Conservation (phyloP, 2,888 invertebrate genomes). For the Eupithecia abbreviata region DNA sequence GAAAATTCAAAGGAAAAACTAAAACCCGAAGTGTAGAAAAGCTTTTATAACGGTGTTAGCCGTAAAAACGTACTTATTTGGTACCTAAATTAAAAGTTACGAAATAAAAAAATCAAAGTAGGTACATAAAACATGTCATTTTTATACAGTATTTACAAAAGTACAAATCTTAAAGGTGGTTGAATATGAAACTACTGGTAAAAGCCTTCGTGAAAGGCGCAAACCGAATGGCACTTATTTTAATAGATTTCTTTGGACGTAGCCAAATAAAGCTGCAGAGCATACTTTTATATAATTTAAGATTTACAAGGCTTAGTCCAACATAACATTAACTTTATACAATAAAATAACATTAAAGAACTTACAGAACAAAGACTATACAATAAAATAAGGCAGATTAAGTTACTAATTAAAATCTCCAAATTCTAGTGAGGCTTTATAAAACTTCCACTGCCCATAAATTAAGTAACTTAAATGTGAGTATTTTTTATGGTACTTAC, state of each 20-base stretch:
- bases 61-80: background rate
- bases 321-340: conserved; percentile 40
- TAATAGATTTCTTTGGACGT: conserved; percentile 52
- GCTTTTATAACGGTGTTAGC: background rate
- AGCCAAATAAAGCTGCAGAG: conserved; percentile 51
- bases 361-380: background rate
- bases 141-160: conserved; percentile 45
- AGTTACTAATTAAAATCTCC: background rate
- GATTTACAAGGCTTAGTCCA: conserved; percentile 34
- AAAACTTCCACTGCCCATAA: background rate
- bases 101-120: background rate
- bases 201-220: conserved; percentile 48
- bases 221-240: conserved; percentile 65
- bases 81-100: background rate
- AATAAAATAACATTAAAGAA: conserved; percentile 20
- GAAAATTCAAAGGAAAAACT: background rate
- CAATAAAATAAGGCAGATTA: background rate
- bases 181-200: conserved; percentile 50
- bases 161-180: conserved; percentile 60
- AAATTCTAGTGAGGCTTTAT: conserved; percentile 36
- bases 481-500: conserved; percentile 38
- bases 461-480: background rate
- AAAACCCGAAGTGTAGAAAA: background rate
- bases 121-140: background rate
- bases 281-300: conserved; percentile 36